Evolutionary conservation across 2,113 vertebrate species (phyloP), one percentile per base, ranked within the genome.

Genomic region (Rhinopomastus cyanomelas): DNA sequence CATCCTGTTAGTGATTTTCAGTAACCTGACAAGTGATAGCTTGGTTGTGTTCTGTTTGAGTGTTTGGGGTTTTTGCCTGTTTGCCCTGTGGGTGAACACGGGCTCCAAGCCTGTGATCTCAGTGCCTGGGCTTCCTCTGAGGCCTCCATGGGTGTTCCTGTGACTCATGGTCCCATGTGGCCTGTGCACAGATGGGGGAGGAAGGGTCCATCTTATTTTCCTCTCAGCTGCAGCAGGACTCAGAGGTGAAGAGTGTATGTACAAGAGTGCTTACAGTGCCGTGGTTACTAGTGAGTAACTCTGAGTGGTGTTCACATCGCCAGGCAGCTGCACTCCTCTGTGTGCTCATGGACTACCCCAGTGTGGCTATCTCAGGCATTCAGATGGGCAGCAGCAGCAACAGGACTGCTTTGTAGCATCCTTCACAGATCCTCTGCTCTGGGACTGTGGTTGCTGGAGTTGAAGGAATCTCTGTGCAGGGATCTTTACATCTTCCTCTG

Each of bases 141-240:
- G 49, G 71, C 36, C 30, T 12, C 36, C 1, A 0, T 0, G 1
- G 17, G 4, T 56, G 60, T 25, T 81, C 21, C 46, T 0, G 0
- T 73, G 72, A 30, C 36, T 27, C 2, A 0, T 46, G n/a, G n/a
- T 75, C 81, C 49, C 48, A 5, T 4, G 16, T 32, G 60, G 30
- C 19, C 30, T 23, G 13, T 1, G 3, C 39, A 16, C 5, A 36
- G 23, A 14, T 22, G 0, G 36, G 22, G 34, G 76, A 21, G 13
- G 64, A 78, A 62, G 42, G 34, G 19, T 32, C 32, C 10, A 11
- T 26, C 52, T 68, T 55, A 2, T 0, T 11, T 20, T 57, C 55
- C 27, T 62, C 39, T 61, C 3, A 32, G 60, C 46, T 67, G 61
- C 34, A 71, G 69, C 52, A 42, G 81, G 66, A 32, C 73, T 39